These are phyloP conservation scores for Holothuria scabra DNA, from an alignment of 53 echinoderm and acorn worm genomes.

Conservation along the genomic window DNA sequence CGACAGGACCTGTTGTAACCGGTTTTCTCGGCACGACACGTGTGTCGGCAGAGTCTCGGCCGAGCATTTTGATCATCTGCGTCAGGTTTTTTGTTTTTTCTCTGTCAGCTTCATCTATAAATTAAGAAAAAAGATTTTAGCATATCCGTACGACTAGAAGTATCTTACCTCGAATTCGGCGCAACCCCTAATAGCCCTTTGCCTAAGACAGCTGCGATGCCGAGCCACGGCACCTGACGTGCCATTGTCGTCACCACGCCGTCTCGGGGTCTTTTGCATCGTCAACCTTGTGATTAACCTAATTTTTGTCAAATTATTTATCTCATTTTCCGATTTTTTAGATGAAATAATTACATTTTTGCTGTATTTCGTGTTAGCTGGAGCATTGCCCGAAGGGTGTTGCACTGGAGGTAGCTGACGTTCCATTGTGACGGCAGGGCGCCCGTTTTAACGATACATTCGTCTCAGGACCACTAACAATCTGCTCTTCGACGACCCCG, in stretches of 20 bases:
- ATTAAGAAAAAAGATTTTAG: conserved; percentile 29
- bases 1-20: conserved; percentile 38
- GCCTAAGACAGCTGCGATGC: conserved; percentile 17
- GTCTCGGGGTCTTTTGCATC: conserved; percentile 62
- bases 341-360: conserved; percentile 96
- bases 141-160: not conserved
- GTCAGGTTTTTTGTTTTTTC: conserved; percentile 40
- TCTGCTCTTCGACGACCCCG: conserved; percentile 25
- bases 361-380: conserved; percentile 94
- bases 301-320: conserved; percentile 76
- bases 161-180: conserved; percentile 25
- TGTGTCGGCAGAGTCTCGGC: conserved; percentile 88
- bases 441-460: not conserved
- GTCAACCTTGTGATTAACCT: conserved; percentile 65
- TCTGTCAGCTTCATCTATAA: conserved; percentile 23
- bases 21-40: conserved; percentile 51
- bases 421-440: conserved; percentile 39
- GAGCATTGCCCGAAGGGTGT: conserved; percentile 93
- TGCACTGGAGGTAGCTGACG: conserved; percentile 23
- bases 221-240: conserved; percentile 42
- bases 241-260: conserved; percentile 35
- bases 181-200: not conserved
- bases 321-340: conserved; percentile 90
- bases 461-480: not conserved
- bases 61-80: conserved; percentile 32